Conservation (phyloP, 1,140 invertebrate species). For the Eumaeus atala region DNA sequence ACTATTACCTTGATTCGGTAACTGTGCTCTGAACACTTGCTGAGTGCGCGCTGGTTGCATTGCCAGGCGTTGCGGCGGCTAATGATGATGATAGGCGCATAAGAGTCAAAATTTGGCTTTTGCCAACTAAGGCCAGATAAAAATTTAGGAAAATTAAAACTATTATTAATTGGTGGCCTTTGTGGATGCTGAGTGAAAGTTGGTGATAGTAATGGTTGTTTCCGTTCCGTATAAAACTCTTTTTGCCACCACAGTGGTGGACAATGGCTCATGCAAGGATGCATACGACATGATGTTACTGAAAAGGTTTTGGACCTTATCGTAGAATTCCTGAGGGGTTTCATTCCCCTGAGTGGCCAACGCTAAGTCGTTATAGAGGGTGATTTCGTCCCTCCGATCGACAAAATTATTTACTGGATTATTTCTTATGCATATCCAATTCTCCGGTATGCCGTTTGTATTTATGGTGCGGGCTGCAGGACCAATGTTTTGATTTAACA, state of each 20-base stretch:
- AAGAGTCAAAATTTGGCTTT: constrained; percentile 7
- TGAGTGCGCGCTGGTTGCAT: constrained; percentile 22
- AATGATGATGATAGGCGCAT: constrained; percentile 10
- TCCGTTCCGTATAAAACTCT: constrained; percentile 4
- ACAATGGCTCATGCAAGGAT: constrained; percentile 21
- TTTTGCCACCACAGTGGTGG: constrained; percentile 25
- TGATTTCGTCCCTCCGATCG: too few species aligned
- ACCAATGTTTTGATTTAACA: constrained; percentile 17
- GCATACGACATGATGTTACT: constrained; percentile 28
- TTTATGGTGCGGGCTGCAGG: constrained; percentile 26
- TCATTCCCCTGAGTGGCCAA: constrained; percentile 26
- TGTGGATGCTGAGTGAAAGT: constrained; percentile 6
- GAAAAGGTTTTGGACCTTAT: constrained; percentile 23
- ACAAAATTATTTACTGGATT: constrained; percentile 24
- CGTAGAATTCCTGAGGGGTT: too few species aligned
- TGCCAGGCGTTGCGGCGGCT: constrained; percentile 10
- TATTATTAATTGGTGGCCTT: background rate
- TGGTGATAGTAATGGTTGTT: constrained; percentile 5
- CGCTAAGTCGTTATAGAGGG: constrained; percentile 25
- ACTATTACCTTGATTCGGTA: constrained; percentile 27
- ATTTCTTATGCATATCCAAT: constrained; percentile 22
- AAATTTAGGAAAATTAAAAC: too few species aligned
- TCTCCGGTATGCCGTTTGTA: constrained; percentile 25
- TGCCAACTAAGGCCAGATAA: background rate
- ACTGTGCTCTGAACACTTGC: constrained; percentile 26